Evolutionary conservation across 2,888 invertebrate genomes (phyloP).

Genomic region (Microctonus hyperodae): DNA sequence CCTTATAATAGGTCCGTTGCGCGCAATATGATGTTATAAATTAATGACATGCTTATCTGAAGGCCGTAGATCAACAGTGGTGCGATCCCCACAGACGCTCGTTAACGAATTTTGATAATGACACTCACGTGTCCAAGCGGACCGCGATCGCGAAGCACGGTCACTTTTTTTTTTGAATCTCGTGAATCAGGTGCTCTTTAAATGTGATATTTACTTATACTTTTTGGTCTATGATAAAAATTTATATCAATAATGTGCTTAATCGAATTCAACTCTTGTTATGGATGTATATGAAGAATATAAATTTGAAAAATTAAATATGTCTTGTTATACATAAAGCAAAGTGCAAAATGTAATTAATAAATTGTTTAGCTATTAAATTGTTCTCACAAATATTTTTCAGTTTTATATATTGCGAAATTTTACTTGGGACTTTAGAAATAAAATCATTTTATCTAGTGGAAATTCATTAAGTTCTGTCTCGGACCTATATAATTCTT

Average conservation of each 20-base stretch:
- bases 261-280: neutral
- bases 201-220: too few species aligned
- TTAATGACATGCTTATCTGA: constrained; percentile 23
- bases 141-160: constrained; percentile 29
- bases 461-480: too few species aligned
- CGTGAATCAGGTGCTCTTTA: neutral
- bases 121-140: constrained; percentile 44
- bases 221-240: constrained; percentile 8
- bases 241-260: neutral
- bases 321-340: too few species aligned
- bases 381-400: too few species aligned
- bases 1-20: constrained; percentile 5
- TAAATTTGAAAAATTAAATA: too few species aligned
- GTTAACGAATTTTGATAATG: constrained; percentile 52
- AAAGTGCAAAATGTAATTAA: too few species aligned
- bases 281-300: too few species aligned
- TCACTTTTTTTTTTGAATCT: constrained; percentile 24
- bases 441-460: too few species aligned
- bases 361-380: too few species aligned
- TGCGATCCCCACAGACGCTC: constrained; percentile 30
- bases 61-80: constrained; percentile 13
- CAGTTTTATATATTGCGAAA: too few species aligned
- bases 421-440: too few species aligned
- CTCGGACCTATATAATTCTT: too few species aligned
- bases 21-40: constrained; percentile 25